phyloP scores from a whole-genome alignment of 2,888 invertebrate genomes.

The Meganola albula region DNA sequence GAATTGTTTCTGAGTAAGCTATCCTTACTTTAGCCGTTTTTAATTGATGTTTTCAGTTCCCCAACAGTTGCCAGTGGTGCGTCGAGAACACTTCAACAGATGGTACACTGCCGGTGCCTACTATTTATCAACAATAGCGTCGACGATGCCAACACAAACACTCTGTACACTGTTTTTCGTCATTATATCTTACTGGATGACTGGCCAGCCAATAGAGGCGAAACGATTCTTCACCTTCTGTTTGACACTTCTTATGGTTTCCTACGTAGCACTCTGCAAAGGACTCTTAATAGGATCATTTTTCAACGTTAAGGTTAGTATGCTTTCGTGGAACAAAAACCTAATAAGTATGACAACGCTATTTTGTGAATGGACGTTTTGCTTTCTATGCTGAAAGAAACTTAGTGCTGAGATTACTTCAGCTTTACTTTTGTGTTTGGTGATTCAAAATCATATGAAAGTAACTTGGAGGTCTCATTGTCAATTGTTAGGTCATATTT shows the following conservation, averaged over 20 bases:
- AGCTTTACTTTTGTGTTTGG: too few species aligned
- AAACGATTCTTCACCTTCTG: slow-evolving; percentile 84
- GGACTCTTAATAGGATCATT: slow-evolving; percentile 91
- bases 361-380: too few species aligned
- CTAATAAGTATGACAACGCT: too few species aligned
- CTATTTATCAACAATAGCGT: slow-evolving; percentile 86
- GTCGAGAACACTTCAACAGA: slow-evolving; percentile 90
- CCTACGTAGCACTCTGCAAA: slow-evolving; percentile 90
- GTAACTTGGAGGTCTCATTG: too few species aligned
- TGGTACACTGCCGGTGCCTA: slow-evolving; percentile 93
- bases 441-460: too few species aligned
- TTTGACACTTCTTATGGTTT: slow-evolving; percentile 84
- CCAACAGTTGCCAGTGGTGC: slow-evolving; percentile 86
- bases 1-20: too few species aligned
- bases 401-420: too few species aligned
- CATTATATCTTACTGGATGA: slow-evolving; percentile 89
- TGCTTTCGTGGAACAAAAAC: too few species aligned
- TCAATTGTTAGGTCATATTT: too few species aligned
- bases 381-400: too few species aligned
- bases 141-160: slow-evolving; percentile 89
- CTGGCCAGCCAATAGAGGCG: slow-evolving; percentile 88
- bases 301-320: slow-evolving; percentile 84
- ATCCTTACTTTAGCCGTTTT: too few species aligned
- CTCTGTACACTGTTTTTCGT: slow-evolving; percentile 86
- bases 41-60: slow-evolving; percentile 81